phyloP scores from a whole-genome alignment of 2,797 vertebrate species.

The Scyliorhinus canicula region DNA sequence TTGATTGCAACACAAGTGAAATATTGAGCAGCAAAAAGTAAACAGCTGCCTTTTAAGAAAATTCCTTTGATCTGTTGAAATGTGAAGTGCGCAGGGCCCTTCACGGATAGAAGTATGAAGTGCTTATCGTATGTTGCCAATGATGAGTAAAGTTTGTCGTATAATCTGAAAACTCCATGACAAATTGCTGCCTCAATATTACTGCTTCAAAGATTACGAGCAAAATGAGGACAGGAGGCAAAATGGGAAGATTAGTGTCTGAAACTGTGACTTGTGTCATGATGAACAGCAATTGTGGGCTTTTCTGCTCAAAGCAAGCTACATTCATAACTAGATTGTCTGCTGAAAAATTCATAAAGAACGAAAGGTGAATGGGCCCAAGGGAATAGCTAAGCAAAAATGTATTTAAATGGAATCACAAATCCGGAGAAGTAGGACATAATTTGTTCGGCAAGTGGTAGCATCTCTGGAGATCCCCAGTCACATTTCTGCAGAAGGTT shows the following conservation, averaged over 20 bases:
- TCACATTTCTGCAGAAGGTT: neutral
- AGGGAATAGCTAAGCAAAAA: constrained; percentile 16
- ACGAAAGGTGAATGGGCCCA: constrained; percentile 11
- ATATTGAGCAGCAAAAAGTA: neutral
- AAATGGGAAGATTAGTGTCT: constrained; percentile 19
- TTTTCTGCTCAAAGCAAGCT: neutral
- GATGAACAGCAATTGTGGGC: neutral
- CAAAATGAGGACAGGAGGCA: neutral
- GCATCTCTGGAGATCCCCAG: neutral
- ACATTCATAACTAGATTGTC: neutral
- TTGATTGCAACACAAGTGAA: neutral
- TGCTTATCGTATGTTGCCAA: too few species aligned
- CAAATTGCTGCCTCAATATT: neutral
- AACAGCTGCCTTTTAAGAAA: neutral
- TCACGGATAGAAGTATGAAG: neutral
- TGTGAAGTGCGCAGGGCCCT: neutral
- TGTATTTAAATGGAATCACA: constrained; percentile 27
- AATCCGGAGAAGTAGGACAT: neutral
- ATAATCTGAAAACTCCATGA: neutral
- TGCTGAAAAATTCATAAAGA: constrained; percentile 34
- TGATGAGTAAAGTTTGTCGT: neutral
- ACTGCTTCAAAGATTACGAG: neutral
- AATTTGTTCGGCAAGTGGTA: constrained; percentile 14
- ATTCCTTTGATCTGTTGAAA: neutral
- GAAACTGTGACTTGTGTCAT: neutral